These are phyloP conservation scores for Pogonocichla stellata DNA, from an alignment of 2,113 vertebrate species.

Conservation along the genomic window DNA sequence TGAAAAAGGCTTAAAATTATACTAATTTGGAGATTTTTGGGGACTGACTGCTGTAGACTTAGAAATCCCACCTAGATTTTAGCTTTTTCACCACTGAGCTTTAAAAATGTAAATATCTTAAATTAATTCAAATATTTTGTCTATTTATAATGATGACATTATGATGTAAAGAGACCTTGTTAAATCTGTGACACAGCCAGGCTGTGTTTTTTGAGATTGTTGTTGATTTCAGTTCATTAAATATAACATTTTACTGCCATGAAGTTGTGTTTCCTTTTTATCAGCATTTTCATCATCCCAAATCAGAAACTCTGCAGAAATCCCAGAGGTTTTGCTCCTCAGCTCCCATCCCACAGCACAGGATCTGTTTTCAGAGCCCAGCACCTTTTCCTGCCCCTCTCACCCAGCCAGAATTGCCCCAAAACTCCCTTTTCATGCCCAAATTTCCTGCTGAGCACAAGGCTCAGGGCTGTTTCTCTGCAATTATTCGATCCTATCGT, in stretches of 20 bases:
- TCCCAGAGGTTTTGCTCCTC: not conserved
- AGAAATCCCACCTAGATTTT: not conserved
- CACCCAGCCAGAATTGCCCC: not conserved
- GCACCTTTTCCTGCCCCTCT: not conserved
- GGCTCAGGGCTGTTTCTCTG: not conserved
- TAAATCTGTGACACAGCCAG: not conserved
- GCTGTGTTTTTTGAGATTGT: not conserved
- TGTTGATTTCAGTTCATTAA: not conserved
- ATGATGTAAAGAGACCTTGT: not conserved
- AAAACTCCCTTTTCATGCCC: fast-evolving
- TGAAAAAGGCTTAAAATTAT: not conserved
- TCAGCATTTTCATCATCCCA: not conserved
- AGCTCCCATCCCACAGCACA: not conserved
- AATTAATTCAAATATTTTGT: not conserved
- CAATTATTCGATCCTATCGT: not conserved
- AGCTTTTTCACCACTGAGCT: not conserved
- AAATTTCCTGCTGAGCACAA: not conserved
- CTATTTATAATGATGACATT: not conserved
- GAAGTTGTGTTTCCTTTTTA: not conserved
- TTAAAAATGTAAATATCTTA: not conserved
- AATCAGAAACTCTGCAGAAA: not conserved
- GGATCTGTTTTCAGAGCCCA: too few relatives aligned
- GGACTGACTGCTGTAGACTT: not conserved
- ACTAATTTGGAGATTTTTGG: not conserved
- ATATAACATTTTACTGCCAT: not conserved